Evolutionary conservation across 2,113 vertebrate genomes (phyloP).

Genomic region (Upupa epops): DNA sequence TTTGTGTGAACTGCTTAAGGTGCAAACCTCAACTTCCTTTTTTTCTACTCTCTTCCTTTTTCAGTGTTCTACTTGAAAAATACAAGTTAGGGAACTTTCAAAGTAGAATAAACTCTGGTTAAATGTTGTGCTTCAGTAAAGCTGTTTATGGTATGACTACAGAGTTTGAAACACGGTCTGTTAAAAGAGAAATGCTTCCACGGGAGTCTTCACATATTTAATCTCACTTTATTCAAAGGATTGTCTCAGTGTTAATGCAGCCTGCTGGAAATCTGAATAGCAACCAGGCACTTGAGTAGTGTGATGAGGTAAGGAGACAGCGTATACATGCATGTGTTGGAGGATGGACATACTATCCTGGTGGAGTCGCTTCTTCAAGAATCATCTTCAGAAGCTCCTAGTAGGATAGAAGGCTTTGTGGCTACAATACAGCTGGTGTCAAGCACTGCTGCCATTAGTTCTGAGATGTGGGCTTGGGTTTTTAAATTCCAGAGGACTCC

Average conservation of each 20-base stretch:
- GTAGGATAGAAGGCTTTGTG: background rate
- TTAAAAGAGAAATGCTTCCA: slow-evolving; percentile 30
- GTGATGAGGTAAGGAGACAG: background rate
- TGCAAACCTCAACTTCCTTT: background rate
- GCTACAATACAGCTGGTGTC: background rate
- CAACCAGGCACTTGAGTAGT: background rate
- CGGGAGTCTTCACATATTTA: background rate
- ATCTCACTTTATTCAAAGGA: slow-evolving; percentile 22
- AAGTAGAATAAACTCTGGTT: slow-evolving; percentile 32
- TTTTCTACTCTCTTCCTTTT: too few relatives aligned
- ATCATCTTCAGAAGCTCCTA: background rate
- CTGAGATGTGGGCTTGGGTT: background rate
- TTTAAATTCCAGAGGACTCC: background rate
- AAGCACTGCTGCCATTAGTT: background rate
- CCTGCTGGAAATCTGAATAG: background rate
- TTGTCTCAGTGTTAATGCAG: background rate
- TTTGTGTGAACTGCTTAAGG: background rate
- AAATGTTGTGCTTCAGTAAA: background rate
- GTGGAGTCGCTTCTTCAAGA: background rate
- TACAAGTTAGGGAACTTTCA: background rate
- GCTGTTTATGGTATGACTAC: slow-evolving; percentile 4
- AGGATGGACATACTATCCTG: background rate
- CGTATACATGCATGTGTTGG: background rate
- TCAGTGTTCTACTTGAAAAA: background rate
- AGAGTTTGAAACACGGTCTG: background rate